A percentile compares a stretch with the other conserved stretches of the same genome.
Evolutionary conservation across 2,888 invertebrate genomes (phyloP).

Genomic region (Platycheirus rosarum): DNA sequence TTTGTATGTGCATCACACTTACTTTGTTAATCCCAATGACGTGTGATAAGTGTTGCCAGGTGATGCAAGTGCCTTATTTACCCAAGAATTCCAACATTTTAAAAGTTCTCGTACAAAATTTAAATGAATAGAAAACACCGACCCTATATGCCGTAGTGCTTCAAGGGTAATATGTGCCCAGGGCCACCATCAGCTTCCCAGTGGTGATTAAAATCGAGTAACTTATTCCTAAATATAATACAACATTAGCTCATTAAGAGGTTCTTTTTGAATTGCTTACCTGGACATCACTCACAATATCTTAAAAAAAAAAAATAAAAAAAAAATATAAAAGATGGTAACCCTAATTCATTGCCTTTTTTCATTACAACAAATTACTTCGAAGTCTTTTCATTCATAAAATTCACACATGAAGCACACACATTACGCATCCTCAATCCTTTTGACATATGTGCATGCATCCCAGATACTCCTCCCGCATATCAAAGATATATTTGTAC

Average conservation of each 20-base stretch:
- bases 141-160: too few species aligned
- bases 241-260: too few species aligned
- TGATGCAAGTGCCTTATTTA: background rate
- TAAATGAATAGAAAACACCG: too few species aligned
- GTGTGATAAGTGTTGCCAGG: constrained; percentile 23
- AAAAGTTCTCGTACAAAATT: background rate
- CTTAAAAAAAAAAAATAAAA: too few species aligned
- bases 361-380: constrained; percentile 46
- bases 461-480: background rate
- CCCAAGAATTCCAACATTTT: background rate
- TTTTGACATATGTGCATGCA: constrained; percentile 14
- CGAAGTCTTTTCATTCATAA: constrained; percentile 62
- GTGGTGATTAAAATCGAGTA: too few species aligned
- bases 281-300: too few species aligned
- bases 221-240: too few species aligned
- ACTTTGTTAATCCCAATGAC: constrained; percentile 18
- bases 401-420: constrained; percentile 25
- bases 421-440: constrained; percentile 31
- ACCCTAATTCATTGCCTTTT: background rate
- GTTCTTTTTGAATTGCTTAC: too few species aligned
- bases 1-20: constrained; percentile 40
- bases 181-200: too few species aligned
- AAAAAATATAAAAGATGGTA: constrained; percentile 3
- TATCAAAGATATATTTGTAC: background rate
- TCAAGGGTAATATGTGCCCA: too few species aligned